Evolutionary conservation across 2,113 vertebrate species (phyloP).

Genomic region (Vulpes vulpes): DNA sequence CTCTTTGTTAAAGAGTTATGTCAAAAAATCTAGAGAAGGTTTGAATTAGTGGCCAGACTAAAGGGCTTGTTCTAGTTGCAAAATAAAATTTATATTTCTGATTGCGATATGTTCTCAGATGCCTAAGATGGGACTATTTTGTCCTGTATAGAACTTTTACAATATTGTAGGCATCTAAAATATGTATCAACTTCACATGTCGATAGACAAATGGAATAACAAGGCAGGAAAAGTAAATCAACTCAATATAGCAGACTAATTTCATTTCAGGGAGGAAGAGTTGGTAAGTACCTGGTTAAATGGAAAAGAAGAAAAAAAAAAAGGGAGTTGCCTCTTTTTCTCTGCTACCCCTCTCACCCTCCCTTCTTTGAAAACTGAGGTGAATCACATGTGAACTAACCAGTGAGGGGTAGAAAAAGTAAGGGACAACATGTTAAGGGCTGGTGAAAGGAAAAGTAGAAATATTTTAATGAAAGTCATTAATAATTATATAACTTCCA

Average conservation of each 20-base stretch:
- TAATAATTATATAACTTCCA: background rate
- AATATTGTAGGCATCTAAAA: constrained; percentile 39
- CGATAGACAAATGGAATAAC: constrained; percentile 23
- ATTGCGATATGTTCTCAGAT: constrained; percentile 27
- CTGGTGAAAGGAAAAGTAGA: background rate
- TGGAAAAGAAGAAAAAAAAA: background rate
- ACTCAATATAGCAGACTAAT: background rate
- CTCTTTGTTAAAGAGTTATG: background rate
- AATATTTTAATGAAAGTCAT: constrained; percentile 15
- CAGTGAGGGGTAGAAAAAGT: background rate
- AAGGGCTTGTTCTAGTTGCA: background rate
- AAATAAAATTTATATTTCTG: constrained; percentile 36
- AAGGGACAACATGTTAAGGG: constrained; percentile 5
- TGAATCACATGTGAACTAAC: background rate
- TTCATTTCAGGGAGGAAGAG: background rate
- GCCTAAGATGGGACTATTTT: background rate
- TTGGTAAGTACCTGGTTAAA: background rate
- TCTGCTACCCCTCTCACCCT: background rate
- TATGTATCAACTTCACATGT: constrained; percentile 14
- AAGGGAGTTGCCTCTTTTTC: background rate
- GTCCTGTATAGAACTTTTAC: background rate
- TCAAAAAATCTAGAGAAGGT: constrained; percentile 5
- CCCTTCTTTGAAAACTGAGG: background rate
- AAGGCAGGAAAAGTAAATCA: constrained; percentile 21
- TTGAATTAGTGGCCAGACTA: constrained; percentile 51